Percentiles rank a stretch among this genome's conserved stretches.
Conservation (phyloP, 2,888 invertebrate species). For the Tortricodes alternella region DNA sequence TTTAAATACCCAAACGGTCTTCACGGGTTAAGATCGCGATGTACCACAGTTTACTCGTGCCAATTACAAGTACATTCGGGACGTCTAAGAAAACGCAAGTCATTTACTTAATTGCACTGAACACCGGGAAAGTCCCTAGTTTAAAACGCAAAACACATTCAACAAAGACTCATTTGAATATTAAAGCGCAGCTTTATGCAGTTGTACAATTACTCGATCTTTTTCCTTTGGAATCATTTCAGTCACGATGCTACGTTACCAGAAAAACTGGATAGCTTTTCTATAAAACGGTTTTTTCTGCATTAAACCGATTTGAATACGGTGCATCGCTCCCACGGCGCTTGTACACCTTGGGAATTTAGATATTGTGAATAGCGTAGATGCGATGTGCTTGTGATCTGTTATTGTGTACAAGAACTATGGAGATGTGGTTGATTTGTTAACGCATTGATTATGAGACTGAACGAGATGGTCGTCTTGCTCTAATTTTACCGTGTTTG, state of each 20-base stretch:
- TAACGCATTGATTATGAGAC: too few species aligned
- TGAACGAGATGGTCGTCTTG: too few species aligned
- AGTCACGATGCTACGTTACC: slow-evolving; percentile 59
- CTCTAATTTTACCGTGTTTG: too few species aligned
- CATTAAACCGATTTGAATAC: slow-evolving; percentile 61
- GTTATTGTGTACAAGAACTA: too few species aligned
- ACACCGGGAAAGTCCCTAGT: slow-evolving; percentile 20
- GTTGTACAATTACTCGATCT: slow-evolving; percentile 60
- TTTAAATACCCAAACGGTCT: too few species aligned
- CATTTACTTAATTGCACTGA: background rate
- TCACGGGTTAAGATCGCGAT: background rate
- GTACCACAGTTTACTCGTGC: background rate
- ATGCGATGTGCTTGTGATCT: background rate
- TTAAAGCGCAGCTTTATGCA: slow-evolving; percentile 43
- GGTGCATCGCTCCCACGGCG: slow-evolving; percentile 67
- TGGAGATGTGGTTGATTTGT: too few species aligned
- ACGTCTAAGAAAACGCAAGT: background rate
- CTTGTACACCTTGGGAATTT: slow-evolving; percentile 20
- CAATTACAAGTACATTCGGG: background rate
- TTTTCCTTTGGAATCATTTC: slow-evolving; percentile 57
- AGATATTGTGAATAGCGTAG: slow-evolving; percentile 5
- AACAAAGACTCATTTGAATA: slow-evolving; percentile 76
- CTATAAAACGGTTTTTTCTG: slow-evolving; percentile 56
- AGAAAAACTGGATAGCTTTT: slow-evolving; percentile 78
- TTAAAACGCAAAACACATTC: slow-evolving; percentile 22